Conservation (phyloP, 2,113 vertebrate genomes). For the Perccottus glenii region DNA sequence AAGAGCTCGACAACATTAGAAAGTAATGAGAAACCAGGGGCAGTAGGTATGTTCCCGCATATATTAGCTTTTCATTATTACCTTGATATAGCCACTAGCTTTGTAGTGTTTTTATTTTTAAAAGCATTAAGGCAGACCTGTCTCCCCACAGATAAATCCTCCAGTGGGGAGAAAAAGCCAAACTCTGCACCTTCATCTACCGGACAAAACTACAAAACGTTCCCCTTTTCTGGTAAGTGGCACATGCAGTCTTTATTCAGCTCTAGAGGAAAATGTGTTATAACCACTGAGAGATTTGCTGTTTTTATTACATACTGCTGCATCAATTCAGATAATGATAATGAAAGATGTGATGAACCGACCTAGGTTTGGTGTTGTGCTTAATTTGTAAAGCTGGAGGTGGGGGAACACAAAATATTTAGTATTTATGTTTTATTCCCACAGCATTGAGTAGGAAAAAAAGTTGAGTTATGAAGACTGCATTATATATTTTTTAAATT, state of each 20-base stretch:
- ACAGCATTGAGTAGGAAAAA: too few species aligned
- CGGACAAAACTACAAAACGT: constrained; percentile 73
- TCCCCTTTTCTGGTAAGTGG: constrained; percentile 81
- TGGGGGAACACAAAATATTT: too few species aligned
- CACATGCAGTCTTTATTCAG: not conserved
- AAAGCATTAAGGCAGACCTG: constrained; percentile 16
- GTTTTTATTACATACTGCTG: constrained; percentile 37
- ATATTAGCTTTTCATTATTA: constrained; percentile 33
- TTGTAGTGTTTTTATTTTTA: constrained; percentile 28
- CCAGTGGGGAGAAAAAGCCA: constrained; percentile 62
- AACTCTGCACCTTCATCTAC: constrained; percentile 56
- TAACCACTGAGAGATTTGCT: constrained; percentile 5
- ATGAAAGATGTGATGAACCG: constrained; percentile 39
- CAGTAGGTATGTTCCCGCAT: constrained; percentile 45
- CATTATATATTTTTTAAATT: too few species aligned
- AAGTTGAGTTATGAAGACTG: too few species aligned
- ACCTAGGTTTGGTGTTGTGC: not conserved
- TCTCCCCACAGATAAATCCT: constrained; percentile 53
- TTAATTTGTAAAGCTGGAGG: not conserved
- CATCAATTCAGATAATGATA: constrained; percentile 56
- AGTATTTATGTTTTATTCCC: too few species aligned
- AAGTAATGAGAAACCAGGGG: constrained; percentile 34
- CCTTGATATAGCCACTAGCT: constrained; percentile 6
- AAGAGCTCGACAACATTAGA: constrained; percentile 25
- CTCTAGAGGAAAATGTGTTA: not conserved